Conservation (phyloP, 2,797 vertebrate genomes). For the Bovichtus variegatus region DNA sequence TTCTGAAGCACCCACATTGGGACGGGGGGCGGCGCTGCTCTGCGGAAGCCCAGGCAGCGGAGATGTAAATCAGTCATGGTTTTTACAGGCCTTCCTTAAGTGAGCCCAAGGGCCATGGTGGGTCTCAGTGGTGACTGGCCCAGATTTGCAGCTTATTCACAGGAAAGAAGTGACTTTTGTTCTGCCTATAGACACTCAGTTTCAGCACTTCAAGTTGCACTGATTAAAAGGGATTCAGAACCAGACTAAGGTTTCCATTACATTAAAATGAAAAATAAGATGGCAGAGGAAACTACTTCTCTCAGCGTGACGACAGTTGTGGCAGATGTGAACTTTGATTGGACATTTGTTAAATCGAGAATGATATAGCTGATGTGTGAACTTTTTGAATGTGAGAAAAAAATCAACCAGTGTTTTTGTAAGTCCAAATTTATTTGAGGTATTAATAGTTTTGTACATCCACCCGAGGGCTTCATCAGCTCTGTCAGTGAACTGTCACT, state of each 20-base stretch:
- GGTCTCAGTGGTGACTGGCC: slow-evolving; percentile 65
- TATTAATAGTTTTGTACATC: background rate
- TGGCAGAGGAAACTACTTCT: background rate
- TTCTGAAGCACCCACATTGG: slow-evolving; percentile 65
- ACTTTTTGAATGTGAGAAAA: background rate
- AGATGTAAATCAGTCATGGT: slow-evolving; percentile 84
- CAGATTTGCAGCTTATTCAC: slow-evolving; percentile 72
- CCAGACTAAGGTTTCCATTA: slow-evolving; percentile 44
- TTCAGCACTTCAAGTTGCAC: slow-evolving; percentile 40
- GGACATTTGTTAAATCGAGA: slow-evolving; percentile 10
- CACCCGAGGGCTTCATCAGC: background rate
- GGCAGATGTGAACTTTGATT: slow-evolving; percentile 2
- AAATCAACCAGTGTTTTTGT: background rate
- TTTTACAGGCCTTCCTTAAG: slow-evolving; percentile 82
- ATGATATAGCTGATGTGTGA: background rate
- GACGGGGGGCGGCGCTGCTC: slow-evolving; percentile 57
- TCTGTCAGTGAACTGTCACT: background rate
- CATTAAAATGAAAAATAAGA: slow-evolving; percentile 38
- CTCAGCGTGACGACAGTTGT: slow-evolving; percentile 5
- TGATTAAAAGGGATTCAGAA: slow-evolving; percentile 45
- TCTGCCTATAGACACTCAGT: slow-evolving; percentile 41
- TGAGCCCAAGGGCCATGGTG: slow-evolving; percentile 69
- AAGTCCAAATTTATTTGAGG: slow-evolving; percentile 8
- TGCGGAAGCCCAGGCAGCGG: slow-evolving; percentile 69
- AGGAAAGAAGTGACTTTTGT: slow-evolving; percentile 79